Base-by-base conservation (phyloP, 2,888 invertebrate species). In the Drosophila eohydei region DNA sequence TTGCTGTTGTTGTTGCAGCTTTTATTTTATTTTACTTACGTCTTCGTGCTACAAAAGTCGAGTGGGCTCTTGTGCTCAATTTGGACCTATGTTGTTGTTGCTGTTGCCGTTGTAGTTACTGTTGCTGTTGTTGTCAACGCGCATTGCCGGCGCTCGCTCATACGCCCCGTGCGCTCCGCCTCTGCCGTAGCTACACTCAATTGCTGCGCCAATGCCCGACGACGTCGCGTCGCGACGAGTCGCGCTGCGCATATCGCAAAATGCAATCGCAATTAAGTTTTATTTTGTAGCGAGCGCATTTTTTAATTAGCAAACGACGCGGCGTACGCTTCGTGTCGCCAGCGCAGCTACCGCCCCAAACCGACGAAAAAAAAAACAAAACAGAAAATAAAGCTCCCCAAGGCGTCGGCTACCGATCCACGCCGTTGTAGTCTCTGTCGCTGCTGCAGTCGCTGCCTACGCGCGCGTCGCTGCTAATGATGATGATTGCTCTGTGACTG, bases 181-280 rank as follows among this genome's bases (percentile, higher is more conserved):
- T 44, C 63, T 12, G 56, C 65, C 50, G 48, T 59, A 12, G 30
- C 41, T 4, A 1, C 64, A 36, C 65, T 57, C 80, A 60, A 66
- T 64, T 64, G 78, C 78, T 76, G 77, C 79, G 77, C 81, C 81
- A 81, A 80, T 81, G 77, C 81, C 68, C 71, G 67, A 60, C 74
- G 74, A 51, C 74, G 61, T 32, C 66, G 55, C 61, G 61, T 34
- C 67, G 46, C 62, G 59, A 58, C 56, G 72, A 65, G 28, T 48
- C 60, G 75, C 68, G 65, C 57, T 36, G 71, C 72, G 74, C 81
- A 76, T 89, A 89, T 89, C 89, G 80, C 81, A 84, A 87, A 87
- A 84, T 88, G 81, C 81, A 88, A 89, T 89, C 88, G 87, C 89
- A 89, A 89, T 89, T 89, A 89, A 89, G 87, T 89, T 89, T 89